Percentiles rank a stretch among this genome's conserved stretches.
These are phyloP conservation scores for Nipponia nippon DNA, from an alignment of 2,113 vertebrate genomes.

Conservation along the genomic window DNA sequence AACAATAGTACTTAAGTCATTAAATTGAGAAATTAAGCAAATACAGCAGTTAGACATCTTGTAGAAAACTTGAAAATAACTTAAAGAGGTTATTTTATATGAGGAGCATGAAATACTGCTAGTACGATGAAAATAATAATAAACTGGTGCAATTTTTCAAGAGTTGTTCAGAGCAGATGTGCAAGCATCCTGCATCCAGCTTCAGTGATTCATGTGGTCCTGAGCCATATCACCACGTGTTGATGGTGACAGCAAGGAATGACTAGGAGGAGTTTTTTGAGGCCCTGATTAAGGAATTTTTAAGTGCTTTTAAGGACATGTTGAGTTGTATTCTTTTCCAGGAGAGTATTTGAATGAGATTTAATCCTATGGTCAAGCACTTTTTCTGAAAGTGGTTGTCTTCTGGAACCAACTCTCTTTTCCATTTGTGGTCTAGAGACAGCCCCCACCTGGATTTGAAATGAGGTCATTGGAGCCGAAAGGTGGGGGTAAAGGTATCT, in stretches of 20 bases:
- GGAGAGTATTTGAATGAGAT: conserved; percentile 20
- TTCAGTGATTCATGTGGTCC: background rate
- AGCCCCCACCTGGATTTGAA: conserved; percentile 47
- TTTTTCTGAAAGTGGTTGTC: conserved; percentile 42
- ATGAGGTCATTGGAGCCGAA: conserved; percentile 50
- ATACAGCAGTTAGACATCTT: background rate
- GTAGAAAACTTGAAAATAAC: background rate
- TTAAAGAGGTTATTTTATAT: background rate
- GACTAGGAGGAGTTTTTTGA: background rate
- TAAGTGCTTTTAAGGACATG: background rate
- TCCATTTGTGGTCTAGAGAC: conserved; percentile 35
- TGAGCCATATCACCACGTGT: background rate
- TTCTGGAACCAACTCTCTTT: conserved; percentile 35
- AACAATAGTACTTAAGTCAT: background rate
- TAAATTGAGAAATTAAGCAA: background rate
- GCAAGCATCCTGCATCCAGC: background rate
- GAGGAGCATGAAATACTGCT: background rate
- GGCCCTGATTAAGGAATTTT: conserved; percentile 17
- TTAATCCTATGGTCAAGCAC: conserved; percentile 39
- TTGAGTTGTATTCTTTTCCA: conserved; percentile 24
- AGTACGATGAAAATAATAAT: background rate
- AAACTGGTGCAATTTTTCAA: background rate
- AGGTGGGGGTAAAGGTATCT: conserved; percentile 52
- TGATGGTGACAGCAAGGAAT: background rate
- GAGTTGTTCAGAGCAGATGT: background rate